Conservation (phyloP, 1,140 invertebrate genomes). For the Drosophila sulfurigaster region DNA sequence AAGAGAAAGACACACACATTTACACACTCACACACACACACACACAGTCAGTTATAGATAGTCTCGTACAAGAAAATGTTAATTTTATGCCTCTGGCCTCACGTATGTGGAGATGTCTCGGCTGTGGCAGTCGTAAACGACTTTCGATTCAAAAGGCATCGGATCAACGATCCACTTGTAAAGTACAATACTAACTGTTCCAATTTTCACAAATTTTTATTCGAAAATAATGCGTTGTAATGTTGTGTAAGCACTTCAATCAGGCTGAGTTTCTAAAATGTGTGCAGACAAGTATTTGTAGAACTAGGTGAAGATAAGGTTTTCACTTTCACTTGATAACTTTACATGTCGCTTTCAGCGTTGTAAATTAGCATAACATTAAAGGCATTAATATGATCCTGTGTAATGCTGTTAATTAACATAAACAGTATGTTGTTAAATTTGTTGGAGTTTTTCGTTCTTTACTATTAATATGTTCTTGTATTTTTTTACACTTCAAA, state of each 20-base stretch:
- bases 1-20: slow-evolving; percentile 24
- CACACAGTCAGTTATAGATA: not conserved
- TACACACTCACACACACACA: not conserved
- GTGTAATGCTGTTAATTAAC: not conserved
- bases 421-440: not conserved
- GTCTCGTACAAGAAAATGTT: slow-evolving; percentile 19
- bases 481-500: too few relatives aligned
- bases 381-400: too few relatives aligned
- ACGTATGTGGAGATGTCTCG: slow-evolving; percentile 20
- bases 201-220: slow-evolving; percentile 12
- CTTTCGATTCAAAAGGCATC: slow-evolving; percentile 21
- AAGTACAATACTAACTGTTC: slow-evolving; percentile 12
- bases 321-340: not conserved
- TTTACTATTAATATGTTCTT: too few relatives aligned
- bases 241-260: slow-evolving; percentile 9
- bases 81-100: slow-evolving; percentile 49
- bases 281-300: too few relatives aligned
- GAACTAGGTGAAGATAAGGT: too few relatives aligned
- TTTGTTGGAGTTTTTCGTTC: too few relatives aligned
- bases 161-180: slow-evolving; percentile 26
- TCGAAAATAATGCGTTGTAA: slow-evolving; percentile 3
- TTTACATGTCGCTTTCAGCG: too few relatives aligned
- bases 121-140: slow-evolving; percentile 26
- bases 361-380: too few relatives aligned
- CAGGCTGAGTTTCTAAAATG: not conserved